Base-by-base conservation (phyloP, 2,797 vertebrate genomes). In the Jordanella pulchra region DNA sequence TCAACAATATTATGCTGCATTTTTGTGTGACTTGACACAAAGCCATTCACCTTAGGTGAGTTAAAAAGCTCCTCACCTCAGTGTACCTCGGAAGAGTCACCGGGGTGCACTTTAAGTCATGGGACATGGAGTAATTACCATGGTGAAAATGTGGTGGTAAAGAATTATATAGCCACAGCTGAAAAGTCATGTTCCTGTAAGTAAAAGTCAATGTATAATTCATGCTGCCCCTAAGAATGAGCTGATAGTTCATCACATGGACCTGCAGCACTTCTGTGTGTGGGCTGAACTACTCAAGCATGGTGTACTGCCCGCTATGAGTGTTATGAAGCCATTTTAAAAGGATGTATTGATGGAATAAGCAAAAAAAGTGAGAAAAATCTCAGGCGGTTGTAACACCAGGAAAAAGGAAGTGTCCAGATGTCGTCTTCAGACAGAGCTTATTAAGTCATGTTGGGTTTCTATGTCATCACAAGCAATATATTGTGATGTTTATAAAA, bases 361-460 rank as follows among this genome's bases (percentile, higher is more conserved):
- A 35, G 60, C 35, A 71, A 7, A n/a, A 76, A 60, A 39, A 12
- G 64, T 30, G n/a, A 3, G 55, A 10, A 30, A 21, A 28, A 15
- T 70, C 67, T 23, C 27, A 25, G 58, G 55, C 64, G 32, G 4
- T 12, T 25, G 39, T 72, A 28, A 11, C 67, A 2, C 67, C 3
- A 68, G 72, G 55, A 42, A 67, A 44, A 10, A 60, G 66, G 32
- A 71, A 69, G 74, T 54, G 65, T 68, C 67, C 30, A 71, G 69
- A 32, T 21, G 42, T 72, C 67, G 17, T 56, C n/a, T 50, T 56
- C 71, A 81, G 84, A 83, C 85, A 79, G 77, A 64, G 50, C 72
- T 39, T 72, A 79, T 81, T 76, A 78, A 73, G 86, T 77, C 67
- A 25, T 17, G 71, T 80, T 68, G 6, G 18, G 65, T 61, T 65